These are phyloP conservation scores for Drosophila stalkeri DNA, from an alignment of 2,888 invertebrate genomes.

Conservation along the genomic window DNA sequence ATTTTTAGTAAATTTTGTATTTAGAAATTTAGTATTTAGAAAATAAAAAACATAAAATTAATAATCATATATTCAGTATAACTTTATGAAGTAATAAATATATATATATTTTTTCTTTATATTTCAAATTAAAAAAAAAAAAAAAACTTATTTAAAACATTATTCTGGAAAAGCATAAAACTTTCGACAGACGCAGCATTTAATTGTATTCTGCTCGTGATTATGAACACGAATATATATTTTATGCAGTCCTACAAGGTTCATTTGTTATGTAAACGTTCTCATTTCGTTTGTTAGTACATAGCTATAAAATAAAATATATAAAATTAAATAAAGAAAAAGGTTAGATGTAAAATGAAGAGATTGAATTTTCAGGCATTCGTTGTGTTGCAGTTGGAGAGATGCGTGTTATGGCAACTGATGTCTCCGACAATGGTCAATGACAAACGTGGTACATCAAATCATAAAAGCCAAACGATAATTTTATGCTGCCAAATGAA, in stretches of 20 bases:
- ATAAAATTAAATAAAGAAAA: not conserved
- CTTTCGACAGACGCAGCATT: too few species aligned
- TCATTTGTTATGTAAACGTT: too few species aligned
- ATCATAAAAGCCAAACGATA: constrained; percentile 62
- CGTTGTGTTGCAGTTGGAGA: not conserved
- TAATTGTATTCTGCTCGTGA: too few species aligned
- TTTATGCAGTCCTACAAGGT: too few species aligned
- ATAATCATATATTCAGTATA: not conserved
- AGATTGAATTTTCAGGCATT: not conserved
- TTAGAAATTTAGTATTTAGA: not conserved
- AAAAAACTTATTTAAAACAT: too few species aligned
- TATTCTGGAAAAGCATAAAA: too few species aligned
- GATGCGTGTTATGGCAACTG: constrained; percentile 33
- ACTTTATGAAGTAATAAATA: not conserved
- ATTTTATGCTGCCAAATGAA: constrained; percentile 71
- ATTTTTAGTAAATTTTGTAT: too few species aligned
- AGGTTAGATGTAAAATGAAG: not conserved
- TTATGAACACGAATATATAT: too few species aligned
- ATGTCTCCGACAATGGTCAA: constrained; percentile 17
- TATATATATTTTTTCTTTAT: too few species aligned
- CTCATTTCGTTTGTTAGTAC: too few species aligned
- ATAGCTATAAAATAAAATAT: not conserved
- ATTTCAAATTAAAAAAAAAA: too few species aligned
- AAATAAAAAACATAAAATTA: not conserved
- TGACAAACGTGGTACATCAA: constrained; percentile 50